Percentiles rank a stretch among this genome's conserved stretches.
Evolutionary conservation across 2,113 vertebrate species (phyloP).

Genomic region (Dasyornis broadbenti): DNA sequence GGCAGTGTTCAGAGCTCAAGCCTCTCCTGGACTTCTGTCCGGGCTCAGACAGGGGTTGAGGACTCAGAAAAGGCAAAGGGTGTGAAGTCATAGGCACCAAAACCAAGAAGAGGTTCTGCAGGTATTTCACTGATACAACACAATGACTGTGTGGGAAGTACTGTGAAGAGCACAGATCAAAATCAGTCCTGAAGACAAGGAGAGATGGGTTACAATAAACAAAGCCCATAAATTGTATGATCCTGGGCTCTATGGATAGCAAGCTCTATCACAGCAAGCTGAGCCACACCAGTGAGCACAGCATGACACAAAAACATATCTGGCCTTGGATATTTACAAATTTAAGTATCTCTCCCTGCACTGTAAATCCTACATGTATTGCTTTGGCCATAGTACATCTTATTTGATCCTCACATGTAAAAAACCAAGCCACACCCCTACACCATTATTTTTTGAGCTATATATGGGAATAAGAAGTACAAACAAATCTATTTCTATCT

Average conservation of each 20-base stretch:
- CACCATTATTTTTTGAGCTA: background rate
- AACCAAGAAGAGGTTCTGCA: background rate
- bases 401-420: background rate
- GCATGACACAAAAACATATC: background rate
- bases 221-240: background rate
- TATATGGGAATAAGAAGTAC: background rate
- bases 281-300: background rate
- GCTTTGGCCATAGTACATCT: background rate
- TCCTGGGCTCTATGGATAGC: fast-evolving
- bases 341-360: background rate
- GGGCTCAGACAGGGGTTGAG: background rate
- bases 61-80: background rate
- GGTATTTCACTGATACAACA: background rate
- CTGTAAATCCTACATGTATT: background rate
- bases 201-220: background rate
- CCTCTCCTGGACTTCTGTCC: background rate
- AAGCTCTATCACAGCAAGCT: background rate
- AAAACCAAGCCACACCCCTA: background rate
- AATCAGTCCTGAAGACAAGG: background rate
- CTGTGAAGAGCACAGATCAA: background rate
- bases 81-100: background rate
- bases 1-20: background rate
- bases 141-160: background rate
- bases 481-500: background rate
- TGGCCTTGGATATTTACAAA: background rate